Evolutionary conservation across 1,140 invertebrate genomes (phyloP).

Genomic region (Chelonus insularis): DNA sequence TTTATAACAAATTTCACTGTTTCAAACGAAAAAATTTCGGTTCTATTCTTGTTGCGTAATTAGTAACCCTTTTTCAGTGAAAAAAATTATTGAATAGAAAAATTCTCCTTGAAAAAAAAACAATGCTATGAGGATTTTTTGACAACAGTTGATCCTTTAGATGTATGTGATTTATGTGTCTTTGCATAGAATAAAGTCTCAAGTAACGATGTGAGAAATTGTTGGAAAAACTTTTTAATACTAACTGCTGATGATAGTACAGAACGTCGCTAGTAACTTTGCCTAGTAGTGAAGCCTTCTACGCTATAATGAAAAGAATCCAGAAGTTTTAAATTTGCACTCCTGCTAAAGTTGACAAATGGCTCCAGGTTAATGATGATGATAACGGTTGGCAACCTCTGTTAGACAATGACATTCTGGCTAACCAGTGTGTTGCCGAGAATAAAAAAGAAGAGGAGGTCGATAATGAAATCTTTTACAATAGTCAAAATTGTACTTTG

Average conservation of each 20-base stretch:
- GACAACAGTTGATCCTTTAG: no score
- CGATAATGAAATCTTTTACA: not conserved
- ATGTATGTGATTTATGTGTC: no score
- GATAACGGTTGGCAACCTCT: conserved; percentile 3
- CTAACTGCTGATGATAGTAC: not conserved
- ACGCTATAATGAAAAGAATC: conserved; percentile 10
- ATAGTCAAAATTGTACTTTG: not conserved
- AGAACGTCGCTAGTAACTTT: not conserved
- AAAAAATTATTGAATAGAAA: no score
- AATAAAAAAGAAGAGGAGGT: conserved; percentile 5
- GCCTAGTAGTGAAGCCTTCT: conserved; percentile 3
- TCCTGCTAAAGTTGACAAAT: conserved; percentile 8
- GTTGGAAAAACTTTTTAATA: no score
- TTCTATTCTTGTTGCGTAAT: no score
- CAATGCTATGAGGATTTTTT: no score
- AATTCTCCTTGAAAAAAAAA: no score
- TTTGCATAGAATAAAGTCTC: no score
- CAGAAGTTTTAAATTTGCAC: not conserved
- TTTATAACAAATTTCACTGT: no score
- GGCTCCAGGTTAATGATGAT: not conserved
- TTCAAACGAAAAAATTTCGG: no score
- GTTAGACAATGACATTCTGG: conserved; percentile 3
- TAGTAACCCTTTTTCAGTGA: no score
- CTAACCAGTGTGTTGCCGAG: not conserved
- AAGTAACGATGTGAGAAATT: no score